Evolutionary conservation across 2,113 vertebrate genomes (phyloP).

Genomic region (Pholis gunnellus): DNA sequence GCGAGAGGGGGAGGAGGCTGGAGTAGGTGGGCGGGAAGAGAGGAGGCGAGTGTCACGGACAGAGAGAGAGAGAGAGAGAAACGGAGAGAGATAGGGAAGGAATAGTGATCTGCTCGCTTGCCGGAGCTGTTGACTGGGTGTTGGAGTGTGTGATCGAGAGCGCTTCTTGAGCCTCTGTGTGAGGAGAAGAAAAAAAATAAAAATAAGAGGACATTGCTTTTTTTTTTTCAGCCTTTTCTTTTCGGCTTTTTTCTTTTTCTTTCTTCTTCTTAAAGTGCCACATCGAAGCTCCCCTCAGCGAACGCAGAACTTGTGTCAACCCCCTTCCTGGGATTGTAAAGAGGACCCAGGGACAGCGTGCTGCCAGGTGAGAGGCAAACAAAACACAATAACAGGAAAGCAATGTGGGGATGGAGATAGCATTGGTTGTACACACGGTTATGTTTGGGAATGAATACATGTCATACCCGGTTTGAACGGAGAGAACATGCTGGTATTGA

Average conservation of each 20-base stretch:
- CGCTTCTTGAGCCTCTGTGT: slow-evolving; percentile 59
- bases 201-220: slow-evolving; percentile 60
- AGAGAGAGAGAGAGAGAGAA: slow-evolving; percentile 62
- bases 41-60: slow-evolving; percentile 73
- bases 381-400: background rate
- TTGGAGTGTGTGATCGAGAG: slow-evolving; percentile 76
- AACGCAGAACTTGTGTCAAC: slow-evolving; percentile 64
- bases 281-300: slow-evolving; percentile 51
- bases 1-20: slow-evolving; percentile 61
- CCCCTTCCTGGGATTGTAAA: slow-evolving; percentile 73
- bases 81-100: slow-evolving; percentile 25
- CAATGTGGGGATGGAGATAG: slow-evolving; percentile 1
- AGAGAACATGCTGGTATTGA: slow-evolving; percentile 15
- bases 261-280: slow-evolving; percentile 53
- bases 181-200: slow-evolving; percentile 17
- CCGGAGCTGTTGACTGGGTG: slow-evolving; percentile 74
- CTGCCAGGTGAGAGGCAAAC: slow-evolving; percentile 75
- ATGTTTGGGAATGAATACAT: slow-evolving; percentile 31
- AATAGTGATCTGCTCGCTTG: slow-evolving; percentile 64
- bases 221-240: slow-evolving; percentile 49
- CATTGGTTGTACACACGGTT: background rate
- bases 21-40: slow-evolving; percentile 77
- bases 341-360: slow-evolving; percentile 64
- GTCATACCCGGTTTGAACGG: background rate
- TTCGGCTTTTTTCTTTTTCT: slow-evolving; percentile 26